A percentile compares a stretch with the other conserved stretches of the same genome.
phyloP scores from a whole-genome alignment of 2,888 invertebrate genomes.

The Drosophila bunnanda region DNA sequence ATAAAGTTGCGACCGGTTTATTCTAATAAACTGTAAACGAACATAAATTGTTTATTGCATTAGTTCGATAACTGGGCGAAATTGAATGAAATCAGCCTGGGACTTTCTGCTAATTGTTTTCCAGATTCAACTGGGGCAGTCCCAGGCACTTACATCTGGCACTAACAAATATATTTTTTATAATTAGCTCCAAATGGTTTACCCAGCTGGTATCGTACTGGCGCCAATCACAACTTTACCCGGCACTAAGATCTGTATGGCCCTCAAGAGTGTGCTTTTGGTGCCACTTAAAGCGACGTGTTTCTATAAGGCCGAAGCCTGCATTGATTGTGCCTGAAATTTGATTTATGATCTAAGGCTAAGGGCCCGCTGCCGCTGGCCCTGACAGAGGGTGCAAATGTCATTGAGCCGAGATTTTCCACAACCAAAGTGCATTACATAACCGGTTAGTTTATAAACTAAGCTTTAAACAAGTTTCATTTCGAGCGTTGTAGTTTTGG shows the following conservation, averaged over 20 bases:
- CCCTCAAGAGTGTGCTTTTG: background rate
- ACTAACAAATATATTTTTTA: background rate
- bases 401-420: background rate
- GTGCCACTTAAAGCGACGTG: background rate
- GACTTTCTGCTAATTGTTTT: constrained; percentile 10
- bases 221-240: background rate
- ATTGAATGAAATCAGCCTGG: constrained; percentile 11
- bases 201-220: constrained; percentile 1
- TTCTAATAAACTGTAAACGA: constrained; percentile 58
- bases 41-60: constrained; percentile 58
- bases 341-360: constrained; percentile 20
- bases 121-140: background rate
- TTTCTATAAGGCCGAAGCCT: background rate
- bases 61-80: constrained; percentile 50
- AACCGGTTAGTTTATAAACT: constrained; percentile 27
- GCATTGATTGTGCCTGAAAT: constrained; percentile 3
- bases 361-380: background rate
- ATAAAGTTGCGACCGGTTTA: constrained; percentile 57
- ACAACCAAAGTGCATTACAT: constrained; percentile 15
- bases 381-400: constrained; percentile 6
- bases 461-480: constrained; percentile 7
- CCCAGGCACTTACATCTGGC: background rate
- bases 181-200: constrained; percentile 21
- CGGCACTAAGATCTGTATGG: constrained; percentile 4
- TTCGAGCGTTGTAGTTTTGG: constrained; percentile 3